phyloP scores from a whole-genome alignment of 2,113 vertebrate species.

The Hirundichthys speculiger region DNA sequence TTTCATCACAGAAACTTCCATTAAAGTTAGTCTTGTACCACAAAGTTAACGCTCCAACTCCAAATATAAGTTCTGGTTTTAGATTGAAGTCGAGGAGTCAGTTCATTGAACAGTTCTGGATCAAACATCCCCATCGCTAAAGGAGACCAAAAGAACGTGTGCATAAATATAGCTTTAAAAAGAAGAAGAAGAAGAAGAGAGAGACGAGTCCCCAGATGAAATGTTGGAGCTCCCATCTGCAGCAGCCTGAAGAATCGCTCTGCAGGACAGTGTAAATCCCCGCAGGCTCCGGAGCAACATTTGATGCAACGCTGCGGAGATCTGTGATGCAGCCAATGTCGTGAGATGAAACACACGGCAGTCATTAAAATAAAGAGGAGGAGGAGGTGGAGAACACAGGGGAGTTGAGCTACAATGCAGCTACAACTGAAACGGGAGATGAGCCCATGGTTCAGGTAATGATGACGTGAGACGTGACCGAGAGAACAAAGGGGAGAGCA shows the following conservation, averaged over 20 bases:
- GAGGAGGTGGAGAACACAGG: background rate
- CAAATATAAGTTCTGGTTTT: too few species aligned
- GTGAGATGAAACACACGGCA: constrained; percentile 17
- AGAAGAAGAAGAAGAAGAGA: background rate
- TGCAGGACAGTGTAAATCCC: background rate
- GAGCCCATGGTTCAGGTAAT: background rate
- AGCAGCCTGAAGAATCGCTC: constrained; percentile 1
- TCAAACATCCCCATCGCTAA: too few species aligned
- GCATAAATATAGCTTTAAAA: too few species aligned
- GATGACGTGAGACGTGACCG: background rate
- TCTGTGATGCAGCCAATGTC: background rate
- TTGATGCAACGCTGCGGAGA: constrained; percentile 17
- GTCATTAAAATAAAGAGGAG: constrained; percentile 3
- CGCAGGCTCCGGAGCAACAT: background rate
- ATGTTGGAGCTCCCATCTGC: background rate
- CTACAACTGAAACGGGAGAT: background rate
- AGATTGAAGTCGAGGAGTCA: too few species aligned
- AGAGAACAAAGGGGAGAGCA: background rate
- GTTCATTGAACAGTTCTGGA: too few species aligned
- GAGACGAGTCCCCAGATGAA: background rate
- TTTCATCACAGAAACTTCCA: too few species aligned
- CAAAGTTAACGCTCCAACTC: too few species aligned
- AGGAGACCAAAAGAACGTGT: too few species aligned
- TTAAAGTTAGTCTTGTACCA: too few species aligned
- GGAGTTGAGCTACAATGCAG: background rate